These are phyloP conservation scores for Ceratosolen fusciceps DNA, from an alignment of 1,140 invertebrate genomes.

Conservation along the genomic window DNA sequence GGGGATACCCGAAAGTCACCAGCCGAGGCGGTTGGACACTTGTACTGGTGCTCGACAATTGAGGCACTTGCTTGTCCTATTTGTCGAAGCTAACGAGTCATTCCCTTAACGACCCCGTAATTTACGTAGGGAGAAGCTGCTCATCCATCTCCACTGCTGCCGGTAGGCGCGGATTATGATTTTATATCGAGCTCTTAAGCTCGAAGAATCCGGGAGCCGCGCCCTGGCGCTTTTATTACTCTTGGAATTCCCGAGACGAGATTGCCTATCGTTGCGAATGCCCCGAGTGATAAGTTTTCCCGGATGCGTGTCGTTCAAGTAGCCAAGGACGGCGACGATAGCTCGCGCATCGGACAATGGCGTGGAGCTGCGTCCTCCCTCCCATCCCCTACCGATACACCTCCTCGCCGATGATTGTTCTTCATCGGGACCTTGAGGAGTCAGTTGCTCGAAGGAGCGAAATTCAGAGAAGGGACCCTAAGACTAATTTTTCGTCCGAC, in stretches of 20 bases:
- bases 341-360: neutral
- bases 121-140: constrained; percentile 13
- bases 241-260: constrained; percentile 7
- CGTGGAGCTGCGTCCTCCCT: too few relatives aligned
- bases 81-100: too few relatives aligned
- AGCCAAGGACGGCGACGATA: neutral
- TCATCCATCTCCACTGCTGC: neutral
- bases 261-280: constrained; percentile 9
- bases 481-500: neutral
- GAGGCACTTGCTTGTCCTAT: too few relatives aligned
- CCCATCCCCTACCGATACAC: too few relatives aligned
- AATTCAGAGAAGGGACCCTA: too few relatives aligned
- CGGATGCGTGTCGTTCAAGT: neutral
- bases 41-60: too few relatives aligned
- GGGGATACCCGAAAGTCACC: too few relatives aligned
- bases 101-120: constrained; percentile 17
- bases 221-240: constrained; percentile 22
- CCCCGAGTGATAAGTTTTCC: neutral
- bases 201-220: neutral
- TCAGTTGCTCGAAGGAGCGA: too few relatives aligned
- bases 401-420: too few relatives aligned
- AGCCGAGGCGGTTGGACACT: too few relatives aligned
- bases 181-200: too few relatives aligned
- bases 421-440: too few relatives aligned
- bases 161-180: neutral